Conservation (phyloP, 92 coral and sea anemone genomes). For the Isaurus tuberculatus region DNA sequence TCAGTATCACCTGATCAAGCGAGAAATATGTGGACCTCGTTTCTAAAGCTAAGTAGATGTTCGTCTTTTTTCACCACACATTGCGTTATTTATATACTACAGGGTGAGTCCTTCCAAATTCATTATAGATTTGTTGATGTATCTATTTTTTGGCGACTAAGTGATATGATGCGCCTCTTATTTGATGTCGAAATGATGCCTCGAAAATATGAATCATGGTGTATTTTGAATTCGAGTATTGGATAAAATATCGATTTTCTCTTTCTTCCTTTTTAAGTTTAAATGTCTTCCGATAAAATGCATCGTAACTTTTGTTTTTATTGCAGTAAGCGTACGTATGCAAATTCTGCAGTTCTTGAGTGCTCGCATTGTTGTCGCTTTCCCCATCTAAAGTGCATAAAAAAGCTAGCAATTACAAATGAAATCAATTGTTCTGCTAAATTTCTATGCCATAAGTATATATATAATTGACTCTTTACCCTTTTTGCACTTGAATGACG, state of each 20-base stretch:
- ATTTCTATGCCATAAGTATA: background rate
- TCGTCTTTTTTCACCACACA: conserved; percentile 10
- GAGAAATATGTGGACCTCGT: conserved; percentile 7
- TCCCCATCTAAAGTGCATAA: conserved; percentile 29
- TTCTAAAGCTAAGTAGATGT: conserved; percentile 17
- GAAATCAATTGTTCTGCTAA: conserved; percentile 16
- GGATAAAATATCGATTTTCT: background rate
- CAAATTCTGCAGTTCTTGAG: conserved; percentile 19
- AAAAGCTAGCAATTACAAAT: conserved; percentile 11
- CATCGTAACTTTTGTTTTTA: conserved; percentile 23
- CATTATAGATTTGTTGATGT: background rate
- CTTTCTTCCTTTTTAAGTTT: background rate
- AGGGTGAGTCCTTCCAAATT: background rate
- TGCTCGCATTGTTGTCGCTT: conserved; percentile 31
- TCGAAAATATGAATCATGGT: conserved; percentile 6
- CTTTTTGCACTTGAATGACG: conserved; percentile 39
- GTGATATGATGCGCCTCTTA: background rate
- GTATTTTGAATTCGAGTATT: background rate
- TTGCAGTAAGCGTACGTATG: conserved; percentile 27
- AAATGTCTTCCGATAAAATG: conserved; percentile 22
- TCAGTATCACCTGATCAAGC: conserved; percentile 20
- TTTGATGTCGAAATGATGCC: conserved; percentile 2
- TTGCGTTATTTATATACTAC: background rate
- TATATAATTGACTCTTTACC: conserved; percentile 19
- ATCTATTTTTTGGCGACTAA: background rate